phyloP scores from a whole-genome alignment of 2,888 invertebrate species.

The Troilus luridus region DNA sequence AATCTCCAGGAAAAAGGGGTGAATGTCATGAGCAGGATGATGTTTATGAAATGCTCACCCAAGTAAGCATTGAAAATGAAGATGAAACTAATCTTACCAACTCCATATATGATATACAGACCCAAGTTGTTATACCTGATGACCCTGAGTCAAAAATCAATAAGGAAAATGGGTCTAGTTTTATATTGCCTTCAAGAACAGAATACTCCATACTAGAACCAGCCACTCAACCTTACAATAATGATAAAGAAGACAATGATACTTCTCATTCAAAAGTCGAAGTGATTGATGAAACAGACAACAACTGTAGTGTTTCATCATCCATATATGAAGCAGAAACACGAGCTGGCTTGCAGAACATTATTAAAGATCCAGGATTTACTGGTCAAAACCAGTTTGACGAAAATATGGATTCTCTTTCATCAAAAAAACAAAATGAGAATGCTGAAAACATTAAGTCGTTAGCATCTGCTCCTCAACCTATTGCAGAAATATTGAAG shows the following conservation, averaged over 20 bases:
- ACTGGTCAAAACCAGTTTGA: background rate
- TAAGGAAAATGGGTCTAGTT: background rate
- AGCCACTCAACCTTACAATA: background rate
- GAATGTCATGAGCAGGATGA: background rate
- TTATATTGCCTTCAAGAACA: background rate
- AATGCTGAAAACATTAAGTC: no score
- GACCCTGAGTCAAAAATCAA: background rate
- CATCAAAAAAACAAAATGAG: no score
- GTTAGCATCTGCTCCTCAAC: background rate
- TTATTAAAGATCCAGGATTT: background rate
- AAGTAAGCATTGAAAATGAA: conserved; percentile 9
- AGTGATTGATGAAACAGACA: conserved; percentile 18
- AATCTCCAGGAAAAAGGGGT: background rate
- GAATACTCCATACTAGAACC: background rate
- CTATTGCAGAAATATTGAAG: background rate
- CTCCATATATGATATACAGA: conserved; percentile 49
- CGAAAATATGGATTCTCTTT: no score
- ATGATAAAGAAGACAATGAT: background rate
- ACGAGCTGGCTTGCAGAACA: background rate
- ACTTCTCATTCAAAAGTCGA: background rate
- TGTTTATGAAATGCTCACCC: conserved; percentile 44
- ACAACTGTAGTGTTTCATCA: background rate
- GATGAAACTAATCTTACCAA: background rate
- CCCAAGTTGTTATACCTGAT: background rate
- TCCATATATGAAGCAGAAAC: background rate